These are phyloP conservation scores for Eucriotettix oculatus DNA, from an alignment of 2,888 invertebrate species.

Conservation along the genomic window DNA sequence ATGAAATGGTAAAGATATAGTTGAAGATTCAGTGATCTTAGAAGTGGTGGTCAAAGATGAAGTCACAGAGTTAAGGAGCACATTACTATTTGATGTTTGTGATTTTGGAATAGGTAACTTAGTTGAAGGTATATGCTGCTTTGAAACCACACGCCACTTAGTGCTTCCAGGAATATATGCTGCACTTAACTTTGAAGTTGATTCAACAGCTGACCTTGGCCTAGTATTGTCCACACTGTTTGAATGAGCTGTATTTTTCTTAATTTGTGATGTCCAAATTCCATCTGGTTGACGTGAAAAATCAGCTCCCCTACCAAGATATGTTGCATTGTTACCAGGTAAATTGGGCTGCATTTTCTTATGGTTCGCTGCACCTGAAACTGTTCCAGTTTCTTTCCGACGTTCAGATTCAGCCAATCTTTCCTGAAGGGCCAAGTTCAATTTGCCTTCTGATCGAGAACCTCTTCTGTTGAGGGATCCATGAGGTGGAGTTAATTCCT, in stretches of 20 bases:
- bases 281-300: neutral
- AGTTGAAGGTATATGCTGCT: neutral
- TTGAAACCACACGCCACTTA: conserved; percentile 5
- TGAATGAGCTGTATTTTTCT: conserved; percentile 9
- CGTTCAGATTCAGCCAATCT: conserved; percentile 32
- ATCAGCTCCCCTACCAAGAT: conserved; percentile 1
- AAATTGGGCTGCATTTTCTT: neutral
- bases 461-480: conserved; percentile 45
- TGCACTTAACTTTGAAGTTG: conserved; percentile 1
- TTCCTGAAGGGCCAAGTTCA: conserved; percentile 52
- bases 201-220: conserved; percentile 22
- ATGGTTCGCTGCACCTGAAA: neutral
- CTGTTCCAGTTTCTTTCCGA: conserved; percentile 31
- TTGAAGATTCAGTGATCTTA: conserved; percentile 34
- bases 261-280: conserved; percentile 3
- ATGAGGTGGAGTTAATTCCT: conserved; percentile 27
- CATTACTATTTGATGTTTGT: neutral
- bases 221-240: conserved; percentile 16
- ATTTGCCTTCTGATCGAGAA: conserved; percentile 62
- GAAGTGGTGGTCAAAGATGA: conserved; percentile 13
- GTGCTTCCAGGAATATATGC: conserved; percentile 6
- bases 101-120: neutral
- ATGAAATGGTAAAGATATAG: conserved; percentile 34
- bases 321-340: neutral
- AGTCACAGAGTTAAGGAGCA: neutral